Evolutionary conservation across 2,113 vertebrate genomes (phyloP), one percentile per base, ranked within the genome.

Genomic region (Vicugna pacos): DNA sequence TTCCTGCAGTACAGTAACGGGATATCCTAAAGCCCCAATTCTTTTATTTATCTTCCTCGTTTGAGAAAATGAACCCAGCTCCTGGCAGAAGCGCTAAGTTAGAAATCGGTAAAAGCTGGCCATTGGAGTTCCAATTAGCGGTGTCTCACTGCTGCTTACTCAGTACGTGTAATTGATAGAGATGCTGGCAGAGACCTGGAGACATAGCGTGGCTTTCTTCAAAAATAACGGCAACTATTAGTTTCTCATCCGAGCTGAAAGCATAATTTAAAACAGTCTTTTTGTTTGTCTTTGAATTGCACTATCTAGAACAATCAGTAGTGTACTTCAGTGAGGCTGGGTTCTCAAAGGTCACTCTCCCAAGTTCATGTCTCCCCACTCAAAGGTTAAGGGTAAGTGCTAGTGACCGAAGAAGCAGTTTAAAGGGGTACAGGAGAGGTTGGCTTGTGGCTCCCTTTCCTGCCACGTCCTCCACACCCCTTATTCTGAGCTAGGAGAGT

Each of bases 211-310:
- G 93, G 91, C 3, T 32, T 88, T 96, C 83, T 97, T 92, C 96
- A 98, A 98, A 97, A 97, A 97, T 89, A 67, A 67, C 42, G 95
- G 90, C 91, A 14, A 88, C 79, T 94, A 84, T 89, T 97, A 98
- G 91, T 98, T 95, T 97, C 17, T 92, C 96, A 87, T 97, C 90
- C 93, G n/a, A 1, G 91, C 95, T 97, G 96, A 80, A 93, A 96
- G 95, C 96, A 62, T 94, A 84, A 93, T 98, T 98, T 98, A 93
- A 97, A 98, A 97, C 91, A 67, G 92, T 70, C 94, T 96, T 96
- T 93, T 96, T 90, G 75, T 98, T 98, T 96, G 92, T 88, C 58
- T 96, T 96, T 97, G 96, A 98, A 98, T 95, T 97, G 95, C 92
- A 97, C 89, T 97, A 93, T 97, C 95, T 98, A 82, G 92, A 88